Evolutionary conservation across 2,888 invertebrate species (phyloP).

Genomic region (Sisyra nigra): DNA sequence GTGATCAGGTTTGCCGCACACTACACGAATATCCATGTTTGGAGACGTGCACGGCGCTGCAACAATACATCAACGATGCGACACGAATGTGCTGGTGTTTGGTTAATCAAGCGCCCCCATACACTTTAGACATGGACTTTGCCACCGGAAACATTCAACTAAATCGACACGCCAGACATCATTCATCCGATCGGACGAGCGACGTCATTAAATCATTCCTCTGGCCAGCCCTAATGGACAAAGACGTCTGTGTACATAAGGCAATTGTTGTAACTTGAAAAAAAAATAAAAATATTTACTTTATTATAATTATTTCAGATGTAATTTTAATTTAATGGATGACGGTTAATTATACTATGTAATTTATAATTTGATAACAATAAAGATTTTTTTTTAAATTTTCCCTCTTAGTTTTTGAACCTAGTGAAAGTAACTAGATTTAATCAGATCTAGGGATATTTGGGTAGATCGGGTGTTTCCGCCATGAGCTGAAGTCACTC

Average conservation of each 20-base stretch:
- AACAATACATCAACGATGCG: conserved; percentile 64
- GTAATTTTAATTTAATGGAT: not conserved
- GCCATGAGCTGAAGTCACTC: not conserved
- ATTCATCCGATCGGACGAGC: conserved; percentile 55
- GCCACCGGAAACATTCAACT: conserved; percentile 45
- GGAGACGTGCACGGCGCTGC: conserved; percentile 57
- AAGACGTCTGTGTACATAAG: conserved; percentile 62
- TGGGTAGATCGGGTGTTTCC: not conserved
- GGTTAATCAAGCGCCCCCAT: conserved; percentile 53
- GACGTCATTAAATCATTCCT: conserved; percentile 65
- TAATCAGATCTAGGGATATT: no score
- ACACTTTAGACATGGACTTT: conserved; percentile 50
- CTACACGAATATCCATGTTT: conserved; percentile 88
- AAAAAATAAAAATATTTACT: not conserved
- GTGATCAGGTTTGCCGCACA: conserved; percentile 52
- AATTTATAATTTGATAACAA: not conserved
- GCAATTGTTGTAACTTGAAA: conserved; percentile 67
- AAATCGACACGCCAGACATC: conserved; percentile 65
- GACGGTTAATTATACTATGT: not conserved
- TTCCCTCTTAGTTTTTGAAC: not conserved
- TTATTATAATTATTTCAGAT: no score
- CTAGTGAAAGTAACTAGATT: not conserved
- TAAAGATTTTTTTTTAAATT: not conserved
- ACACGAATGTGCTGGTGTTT: conserved; percentile 80
- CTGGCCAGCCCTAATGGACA: conserved; percentile 75